Evolutionary conservation across 2,888 invertebrate species (phyloP).

Genomic region (Philereme transversata): DNA sequence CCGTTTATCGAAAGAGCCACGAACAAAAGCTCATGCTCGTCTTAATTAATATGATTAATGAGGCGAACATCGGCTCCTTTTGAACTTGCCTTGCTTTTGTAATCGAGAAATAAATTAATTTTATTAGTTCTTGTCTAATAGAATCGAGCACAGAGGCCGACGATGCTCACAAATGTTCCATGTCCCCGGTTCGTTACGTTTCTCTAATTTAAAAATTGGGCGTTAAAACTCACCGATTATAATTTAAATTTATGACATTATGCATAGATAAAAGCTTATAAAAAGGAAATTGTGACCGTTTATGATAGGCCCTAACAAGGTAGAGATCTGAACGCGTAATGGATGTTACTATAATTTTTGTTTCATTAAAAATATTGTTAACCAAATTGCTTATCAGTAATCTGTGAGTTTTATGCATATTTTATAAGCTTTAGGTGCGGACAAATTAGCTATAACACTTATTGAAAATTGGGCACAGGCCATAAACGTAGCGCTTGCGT

Average conservation of each 20-base stretch:
- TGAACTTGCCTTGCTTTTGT: conserved; percentile 76
- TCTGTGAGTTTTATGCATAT: conserved; percentile 43
- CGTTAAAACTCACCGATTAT: conserved; percentile 78
- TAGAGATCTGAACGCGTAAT: conserved; percentile 51
- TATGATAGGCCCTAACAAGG: conserved; percentile 68
- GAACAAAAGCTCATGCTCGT: conserved; percentile 79
- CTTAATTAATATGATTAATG: conserved; percentile 84
- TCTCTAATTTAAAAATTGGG: conserved; percentile 78
- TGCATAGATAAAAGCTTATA: conserved; percentile 66
- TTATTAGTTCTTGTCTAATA: conserved; percentile 80
- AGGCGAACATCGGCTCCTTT: conserved; percentile 70
- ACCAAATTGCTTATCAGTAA: conserved; percentile 46
- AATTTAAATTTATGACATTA: conserved; percentile 76
- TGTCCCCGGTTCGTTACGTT: conserved; percentile 68
- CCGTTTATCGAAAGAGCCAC: conserved; percentile 70
- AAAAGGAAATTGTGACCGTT: conserved; percentile 66
- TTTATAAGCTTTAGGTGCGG: conserved; percentile 27
- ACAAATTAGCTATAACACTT: conserved; percentile 29
- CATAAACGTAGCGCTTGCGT: conserved; percentile 24
- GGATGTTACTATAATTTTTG: conserved; percentile 49
- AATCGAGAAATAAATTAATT: conserved; percentile 83
- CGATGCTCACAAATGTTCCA: conserved; percentile 53
- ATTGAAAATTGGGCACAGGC: conserved; percentile 24
- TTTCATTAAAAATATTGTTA: conserved; percentile 48
- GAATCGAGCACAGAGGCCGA: conserved; percentile 62